These are phyloP conservation scores for Chaitophorus viminalis DNA, from an alignment of 2,888 invertebrate genomes.

Conservation along the genomic window DNA sequence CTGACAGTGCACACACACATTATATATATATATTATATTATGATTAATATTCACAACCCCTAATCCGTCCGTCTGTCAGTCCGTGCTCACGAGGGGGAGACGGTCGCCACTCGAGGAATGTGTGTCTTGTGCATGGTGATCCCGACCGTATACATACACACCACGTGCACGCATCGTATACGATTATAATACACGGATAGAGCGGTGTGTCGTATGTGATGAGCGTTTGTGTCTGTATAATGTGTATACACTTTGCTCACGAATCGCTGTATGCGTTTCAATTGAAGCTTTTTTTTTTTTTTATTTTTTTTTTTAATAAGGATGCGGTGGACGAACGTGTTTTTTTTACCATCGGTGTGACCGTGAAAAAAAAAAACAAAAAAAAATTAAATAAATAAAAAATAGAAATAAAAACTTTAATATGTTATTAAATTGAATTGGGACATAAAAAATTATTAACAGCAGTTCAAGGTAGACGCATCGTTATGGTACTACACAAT, in stretches of 20 bases:
- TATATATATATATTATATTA: no score
- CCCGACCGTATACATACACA: background rate
- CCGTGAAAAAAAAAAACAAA: conserved; percentile 46
- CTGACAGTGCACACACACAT: background rate
- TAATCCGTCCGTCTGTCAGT: background rate
- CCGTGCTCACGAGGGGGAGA: background rate
- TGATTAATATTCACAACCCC: conserved; percentile 49
- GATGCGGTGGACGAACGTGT: conserved; percentile 46
- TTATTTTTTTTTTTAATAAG: conserved; percentile 39
- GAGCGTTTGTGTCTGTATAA: no score
- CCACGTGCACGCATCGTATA: background rate
- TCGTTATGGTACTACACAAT: background rate
- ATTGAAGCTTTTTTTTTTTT: conserved; percentile 33
- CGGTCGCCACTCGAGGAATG: conserved; percentile 18
- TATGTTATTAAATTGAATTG: conserved; percentile 45
- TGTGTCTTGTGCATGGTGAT: background rate
- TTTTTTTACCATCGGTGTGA: conserved; percentile 5
- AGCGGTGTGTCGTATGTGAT: no score
- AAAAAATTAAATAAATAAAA: no score
- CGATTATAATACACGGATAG: no score
- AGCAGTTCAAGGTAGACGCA: conserved; percentile 42
- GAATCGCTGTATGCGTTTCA: conserved; percentile 7
- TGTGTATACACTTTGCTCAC: background rate
- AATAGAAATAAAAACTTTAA: background rate
- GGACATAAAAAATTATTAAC: conserved; percentile 42